These are phyloP conservation scores for Globicephala melas DNA, from an alignment of 2,113 vertebrate genomes.

Conservation along the genomic window DNA sequence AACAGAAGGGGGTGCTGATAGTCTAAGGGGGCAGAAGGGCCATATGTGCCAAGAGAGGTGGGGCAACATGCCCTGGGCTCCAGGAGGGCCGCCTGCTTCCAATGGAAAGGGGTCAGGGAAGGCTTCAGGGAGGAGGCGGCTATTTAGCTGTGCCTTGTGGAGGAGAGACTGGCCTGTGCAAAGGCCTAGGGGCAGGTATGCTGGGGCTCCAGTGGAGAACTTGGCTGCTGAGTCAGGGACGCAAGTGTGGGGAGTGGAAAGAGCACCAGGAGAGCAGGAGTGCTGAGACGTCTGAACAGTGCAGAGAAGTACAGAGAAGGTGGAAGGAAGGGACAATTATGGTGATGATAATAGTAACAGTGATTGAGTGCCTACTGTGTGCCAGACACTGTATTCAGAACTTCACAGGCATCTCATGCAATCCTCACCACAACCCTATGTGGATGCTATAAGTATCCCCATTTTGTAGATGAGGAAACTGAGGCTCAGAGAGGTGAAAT, in stretches of 20 bases:
- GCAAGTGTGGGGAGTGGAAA: rapidly evolving
- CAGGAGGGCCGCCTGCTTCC: background rate
- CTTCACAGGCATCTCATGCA: background rate
- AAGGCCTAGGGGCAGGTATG: background rate
- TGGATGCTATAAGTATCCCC: background rate
- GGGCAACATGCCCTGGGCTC: background rate
- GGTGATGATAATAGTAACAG: rapidly evolving
- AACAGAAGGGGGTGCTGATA: background rate
- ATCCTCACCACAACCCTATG: background rate
- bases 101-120: background rate
- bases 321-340: background rate
- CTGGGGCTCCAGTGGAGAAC: background rate
- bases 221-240: background rate
- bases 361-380: too few relatives aligned
- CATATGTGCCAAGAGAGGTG: background rate
- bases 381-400: background rate
- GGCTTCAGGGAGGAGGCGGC: background rate
- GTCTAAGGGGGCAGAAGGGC: background rate
- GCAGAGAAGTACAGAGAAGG: too few relatives aligned
- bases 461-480: background rate
- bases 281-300: too few relatives aligned
- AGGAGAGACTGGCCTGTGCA: rapidly evolving
- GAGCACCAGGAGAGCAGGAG: background rate
- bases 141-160: background rate
- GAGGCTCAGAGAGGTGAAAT: background rate